phyloP scores from a whole-genome alignment of 1,140 invertebrate genomes.

The Portunus trituberculatus region DNA sequence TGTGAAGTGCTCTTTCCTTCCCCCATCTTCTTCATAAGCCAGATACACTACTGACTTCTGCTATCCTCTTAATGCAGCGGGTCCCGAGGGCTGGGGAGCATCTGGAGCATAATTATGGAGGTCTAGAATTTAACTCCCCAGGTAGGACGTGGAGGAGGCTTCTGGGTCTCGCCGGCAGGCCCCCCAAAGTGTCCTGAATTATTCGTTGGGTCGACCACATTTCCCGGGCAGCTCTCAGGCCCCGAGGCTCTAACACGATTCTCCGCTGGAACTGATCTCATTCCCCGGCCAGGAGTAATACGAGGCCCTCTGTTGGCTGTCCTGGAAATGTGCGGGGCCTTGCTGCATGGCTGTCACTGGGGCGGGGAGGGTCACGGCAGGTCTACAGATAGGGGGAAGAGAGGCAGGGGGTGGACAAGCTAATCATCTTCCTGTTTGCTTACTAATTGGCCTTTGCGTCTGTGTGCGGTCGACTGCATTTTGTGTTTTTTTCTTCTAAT shows the following conservation, averaged over 20 bases:
- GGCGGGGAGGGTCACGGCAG: neutral
- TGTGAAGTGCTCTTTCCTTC: no score
- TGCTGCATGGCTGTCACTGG: neutral
- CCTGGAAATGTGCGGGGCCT: constrained; percentile 30
- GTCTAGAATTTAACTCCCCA: neutral
- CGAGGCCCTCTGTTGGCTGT: constrained; percentile 33
- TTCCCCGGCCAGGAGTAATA: constrained; percentile 35
- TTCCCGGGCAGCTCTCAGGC: constrained; percentile 40
- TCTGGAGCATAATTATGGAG: neutral
- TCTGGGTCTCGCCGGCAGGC: neutral
- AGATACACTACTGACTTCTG: neutral
- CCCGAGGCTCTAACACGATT: constrained; percentile 50
- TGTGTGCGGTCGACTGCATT: no score
- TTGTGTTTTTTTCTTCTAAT: no score
- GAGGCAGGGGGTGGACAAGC: neutral
- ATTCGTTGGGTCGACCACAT: constrained; percentile 50
- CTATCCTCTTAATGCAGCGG: neutral
- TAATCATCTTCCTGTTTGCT: neutral
- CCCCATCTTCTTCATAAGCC: no score
- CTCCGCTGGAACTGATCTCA: constrained; percentile 54
- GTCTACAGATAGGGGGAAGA: neutral
- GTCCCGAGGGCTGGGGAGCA: neutral
- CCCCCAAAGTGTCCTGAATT: constrained; percentile 38
- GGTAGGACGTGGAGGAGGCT: neutral
- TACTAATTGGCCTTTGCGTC: neutral